Base-by-base conservation (phyloP, 2,113 vertebrate genomes). In the Neolamprologus devosi region DNA sequence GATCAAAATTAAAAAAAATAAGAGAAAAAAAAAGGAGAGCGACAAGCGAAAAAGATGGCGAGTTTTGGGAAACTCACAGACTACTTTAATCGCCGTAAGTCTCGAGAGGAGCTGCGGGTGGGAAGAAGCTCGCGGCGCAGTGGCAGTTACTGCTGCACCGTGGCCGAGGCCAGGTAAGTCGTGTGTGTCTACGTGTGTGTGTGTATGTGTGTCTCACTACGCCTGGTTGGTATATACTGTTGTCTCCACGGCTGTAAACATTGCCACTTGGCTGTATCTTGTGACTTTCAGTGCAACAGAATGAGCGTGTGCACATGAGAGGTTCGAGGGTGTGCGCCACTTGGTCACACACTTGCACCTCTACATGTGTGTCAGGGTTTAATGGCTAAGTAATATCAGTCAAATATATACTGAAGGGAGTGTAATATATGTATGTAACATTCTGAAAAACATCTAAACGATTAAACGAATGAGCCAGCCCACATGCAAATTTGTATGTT, bases 61-160 rank as follows among this genome's bases (percentile, higher is more conserved):
- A 97, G 97, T 33, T 98, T 98, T 10, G 97, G 98, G 87, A 98
- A 98, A 97, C 97, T 98, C 93, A 98, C 97, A 11, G 97, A 98
- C 87, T 98, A 98, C 96, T 98, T 98, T 96, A 97, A 96, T 92
- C 97, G 97, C 4, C 96, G 97, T 83, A 98, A 97, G 92, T 98
- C 98, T 49, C 97, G 97, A 85, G 97, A 97, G 75, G 97, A 98
- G 95, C 96, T 98, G 88, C 96, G 95, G 70, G 96, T 96, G 3
- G 93, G 95, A 84, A 96, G 95, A 87, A 96, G 95, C 83, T 92
- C 95, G 37, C 95, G 95, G 90, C 95, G 98, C 35, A 98, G 97
- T 0, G 97, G 97, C 85, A 98, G 97, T 87, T 98, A 97, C 88
- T 98, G 97, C 96, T 98, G 97, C 95, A 97, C 96, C 1, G 95